phyloP scores from a whole-genome alignment of 2,888 invertebrate genomes.

The Tridacna crocea region DNA sequence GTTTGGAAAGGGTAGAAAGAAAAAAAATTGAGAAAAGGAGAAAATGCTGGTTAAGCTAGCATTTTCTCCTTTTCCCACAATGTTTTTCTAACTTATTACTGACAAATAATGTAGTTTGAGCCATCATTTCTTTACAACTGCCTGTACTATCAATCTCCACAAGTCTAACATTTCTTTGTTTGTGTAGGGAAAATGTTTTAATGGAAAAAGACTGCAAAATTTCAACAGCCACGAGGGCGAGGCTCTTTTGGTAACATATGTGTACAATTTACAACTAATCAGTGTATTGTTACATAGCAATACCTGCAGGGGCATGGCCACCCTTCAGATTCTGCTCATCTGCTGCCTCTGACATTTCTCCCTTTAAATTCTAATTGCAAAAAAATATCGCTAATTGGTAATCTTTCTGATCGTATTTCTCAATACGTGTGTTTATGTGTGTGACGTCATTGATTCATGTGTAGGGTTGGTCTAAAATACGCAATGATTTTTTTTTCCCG shows the following conservation, averaged over 20 bases:
- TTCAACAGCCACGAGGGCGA: too few relatives aligned
- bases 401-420: not conserved
- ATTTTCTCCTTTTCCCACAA: not conserved
- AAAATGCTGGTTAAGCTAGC: not conserved
- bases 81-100: not conserved
- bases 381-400: not conserved
- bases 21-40: not conserved
- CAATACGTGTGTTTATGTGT: slow-evolving; percentile 32
- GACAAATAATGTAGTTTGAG: too few relatives aligned
- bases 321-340: slow-evolving; percentile 90
- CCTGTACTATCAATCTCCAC: too few relatives aligned
- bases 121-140: too few relatives aligned
- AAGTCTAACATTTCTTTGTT: too few relatives aligned
- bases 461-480: not conserved
- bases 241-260: not conserved
- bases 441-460: slow-evolving; percentile 30
- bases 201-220: too few relatives aligned
- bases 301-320: slow-evolving; percentile 96
- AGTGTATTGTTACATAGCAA: not conserved
- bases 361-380: not conserved
- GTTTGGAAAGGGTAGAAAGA: too few relatives aligned
- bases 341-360: slow-evolving; percentile 86
- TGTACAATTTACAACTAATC: not conserved
- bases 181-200: too few relatives aligned
- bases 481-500: not conserved